Evolutionary conservation across 2,797 vertebrate species (phyloP).

Genomic region (Leuciscus waleckii): DNA sequence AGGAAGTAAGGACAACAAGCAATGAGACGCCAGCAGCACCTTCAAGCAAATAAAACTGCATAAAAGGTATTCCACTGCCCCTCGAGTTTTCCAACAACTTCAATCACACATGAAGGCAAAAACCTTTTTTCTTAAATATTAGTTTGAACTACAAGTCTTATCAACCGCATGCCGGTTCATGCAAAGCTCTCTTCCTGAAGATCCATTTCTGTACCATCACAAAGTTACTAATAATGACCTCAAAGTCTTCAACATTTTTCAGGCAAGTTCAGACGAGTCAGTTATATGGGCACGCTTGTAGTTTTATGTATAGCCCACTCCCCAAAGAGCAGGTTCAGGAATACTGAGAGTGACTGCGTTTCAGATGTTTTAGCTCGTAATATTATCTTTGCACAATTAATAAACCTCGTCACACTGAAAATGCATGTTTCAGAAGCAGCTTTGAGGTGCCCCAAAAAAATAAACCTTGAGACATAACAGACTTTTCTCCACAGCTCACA

Average conservation of each 20-base stretch:
- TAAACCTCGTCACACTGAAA: neutral
- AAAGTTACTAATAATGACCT: slow-evolving; percentile 1
- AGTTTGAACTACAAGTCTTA: neutral
- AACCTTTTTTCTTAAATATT: neutral
- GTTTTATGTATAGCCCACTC: slow-evolving; percentile 17
- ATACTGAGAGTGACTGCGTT: neutral
- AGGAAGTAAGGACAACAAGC: slow-evolving; percentile 57
- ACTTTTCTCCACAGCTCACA: neutral
- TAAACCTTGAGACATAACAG: neutral
- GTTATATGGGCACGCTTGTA: neutral
- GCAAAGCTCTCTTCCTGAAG: neutral
- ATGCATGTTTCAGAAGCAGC: neutral
- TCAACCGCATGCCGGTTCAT: neutral
- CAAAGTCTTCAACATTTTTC: slow-evolving; percentile 1
- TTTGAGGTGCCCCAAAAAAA: neutral
- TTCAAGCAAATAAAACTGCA: neutral
- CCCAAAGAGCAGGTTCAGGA: neutral
- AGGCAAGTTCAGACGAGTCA: slow-evolving; percentile 11
- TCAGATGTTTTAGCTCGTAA: neutral
- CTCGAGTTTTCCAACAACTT: slow-evolving; percentile 10
- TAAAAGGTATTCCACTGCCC: neutral
- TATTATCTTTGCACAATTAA: neutral
- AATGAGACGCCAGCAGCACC: slow-evolving; percentile 35
- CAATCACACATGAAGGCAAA: slow-evolving; percentile 12
- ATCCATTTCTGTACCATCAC: neutral